phyloP scores from a whole-genome alignment of 2,888 invertebrate species.

The Biston betularia region DNA sequence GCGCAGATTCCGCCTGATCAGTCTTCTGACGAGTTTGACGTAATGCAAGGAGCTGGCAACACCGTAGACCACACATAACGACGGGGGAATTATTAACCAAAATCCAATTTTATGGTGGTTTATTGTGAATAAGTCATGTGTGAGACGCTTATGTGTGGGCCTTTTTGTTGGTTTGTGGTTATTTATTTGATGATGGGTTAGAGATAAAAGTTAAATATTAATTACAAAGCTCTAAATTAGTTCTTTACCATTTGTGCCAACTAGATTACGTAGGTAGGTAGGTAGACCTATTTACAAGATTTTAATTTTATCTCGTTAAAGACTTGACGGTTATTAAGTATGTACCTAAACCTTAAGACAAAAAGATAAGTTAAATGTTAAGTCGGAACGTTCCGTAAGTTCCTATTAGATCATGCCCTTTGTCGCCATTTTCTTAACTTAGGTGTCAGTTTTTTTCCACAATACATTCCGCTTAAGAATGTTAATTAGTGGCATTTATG shows the following conservation, averaged over 20 bases:
- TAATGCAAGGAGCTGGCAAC: constrained; percentile 73
- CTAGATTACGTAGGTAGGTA: too few species aligned
- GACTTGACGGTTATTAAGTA: too few species aligned
- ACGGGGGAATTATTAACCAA: constrained; percentile 62
- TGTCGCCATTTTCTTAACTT: too few species aligned
- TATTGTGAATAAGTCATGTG: constrained; percentile 57
- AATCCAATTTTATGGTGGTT: constrained; percentile 74
- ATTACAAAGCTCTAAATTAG: constrained; percentile 3
- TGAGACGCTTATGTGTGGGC: constrained; percentile 25
- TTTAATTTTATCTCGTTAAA: too few species aligned
- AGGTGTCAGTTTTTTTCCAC: too few species aligned
- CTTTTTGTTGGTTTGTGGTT: constrained; percentile 31
- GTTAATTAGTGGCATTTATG: too few species aligned
- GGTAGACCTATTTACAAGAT: too few species aligned
- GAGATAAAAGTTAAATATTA: constrained; percentile 26
- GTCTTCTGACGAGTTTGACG: constrained; percentile 70
- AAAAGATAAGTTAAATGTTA: too few species aligned
- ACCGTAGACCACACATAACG: constrained; percentile 65
- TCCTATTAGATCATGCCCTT: too few species aligned
- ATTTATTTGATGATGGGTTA: constrained; percentile 21
- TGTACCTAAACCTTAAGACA: too few species aligned
- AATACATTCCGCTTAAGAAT: too few species aligned
- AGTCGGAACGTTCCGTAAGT: too few species aligned
- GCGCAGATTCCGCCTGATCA: constrained; percentile 65
- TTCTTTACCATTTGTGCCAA: not conserved